These are phyloP conservation scores for Aporophyla nigra DNA, from an alignment of 2,888 invertebrate genomes.

Conservation along the genomic window DNA sequence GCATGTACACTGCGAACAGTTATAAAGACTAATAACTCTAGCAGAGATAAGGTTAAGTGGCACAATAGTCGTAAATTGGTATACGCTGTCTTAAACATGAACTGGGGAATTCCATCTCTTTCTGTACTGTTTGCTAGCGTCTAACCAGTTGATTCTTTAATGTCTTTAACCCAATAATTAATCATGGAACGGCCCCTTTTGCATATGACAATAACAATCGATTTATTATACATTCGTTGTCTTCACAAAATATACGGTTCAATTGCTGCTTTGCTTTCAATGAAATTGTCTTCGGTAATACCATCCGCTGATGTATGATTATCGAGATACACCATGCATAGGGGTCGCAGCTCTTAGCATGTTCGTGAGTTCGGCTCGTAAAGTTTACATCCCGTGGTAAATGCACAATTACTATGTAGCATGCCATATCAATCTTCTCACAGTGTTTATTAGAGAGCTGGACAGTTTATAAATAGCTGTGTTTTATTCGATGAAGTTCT, in stretches of 20 bases:
- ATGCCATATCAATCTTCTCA: conserved; percentile 63
- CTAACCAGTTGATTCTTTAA: conserved; percentile 15
- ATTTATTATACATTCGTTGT: conserved; percentile 77
- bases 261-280: conserved; percentile 71
- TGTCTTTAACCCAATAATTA: conserved; percentile 22
- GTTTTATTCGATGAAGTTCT: conserved; percentile 37
- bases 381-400: conserved; percentile 64
- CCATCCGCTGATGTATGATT: conserved; percentile 59
- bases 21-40: conserved; percentile 67
- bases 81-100: conserved; percentile 50
- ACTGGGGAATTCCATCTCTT: conserved; percentile 29
- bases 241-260: conserved; percentile 72
- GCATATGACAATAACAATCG: conserved; percentile 66
- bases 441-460: conserved; percentile 53
- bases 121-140: conserved; percentile 8
- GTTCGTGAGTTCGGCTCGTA: conserved; percentile 66
- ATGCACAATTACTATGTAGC: conserved; percentile 70
- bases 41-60: conserved; percentile 73
- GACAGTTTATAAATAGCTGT: conserved; percentile 30
- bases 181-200: conserved; percentile 39
- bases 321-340: conserved; percentile 53
- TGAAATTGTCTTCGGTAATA: conserved; percentile 66
- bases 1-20: conserved; percentile 56
- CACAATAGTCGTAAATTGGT: conserved; percentile 72
- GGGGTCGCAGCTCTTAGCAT: conserved; percentile 50